Percentiles rank a stretch among this genome's conserved stretches.
phyloP scores from a whole-genome alignment of 1,140 invertebrate genomes.

The Hycleus cichorii region DNA sequence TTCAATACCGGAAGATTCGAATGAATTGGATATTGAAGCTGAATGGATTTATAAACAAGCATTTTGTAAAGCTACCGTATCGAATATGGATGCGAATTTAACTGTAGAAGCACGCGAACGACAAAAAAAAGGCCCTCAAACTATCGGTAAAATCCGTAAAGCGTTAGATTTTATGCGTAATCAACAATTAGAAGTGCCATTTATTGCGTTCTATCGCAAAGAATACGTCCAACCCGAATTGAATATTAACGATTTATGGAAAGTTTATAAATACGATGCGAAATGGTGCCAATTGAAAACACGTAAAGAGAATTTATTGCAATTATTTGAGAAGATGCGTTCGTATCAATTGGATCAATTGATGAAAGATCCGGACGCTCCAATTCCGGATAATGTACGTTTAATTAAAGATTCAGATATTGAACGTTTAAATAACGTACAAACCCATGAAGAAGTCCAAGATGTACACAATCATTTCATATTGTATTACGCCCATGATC shows the following conservation, averaged over 20 bases:
- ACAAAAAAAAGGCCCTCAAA: constrained; percentile 53
- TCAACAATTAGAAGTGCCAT: constrained; percentile 91
- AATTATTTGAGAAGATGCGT: constrained; percentile 87
- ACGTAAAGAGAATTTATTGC: constrained; percentile 77
- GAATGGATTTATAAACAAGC: constrained; percentile 97
- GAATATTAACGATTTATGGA: constrained; percentile 95
- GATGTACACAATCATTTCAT: constrained; percentile 92
- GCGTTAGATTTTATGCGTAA: constrained; percentile 94
- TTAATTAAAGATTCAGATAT: constrained; percentile 83
- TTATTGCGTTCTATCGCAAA: constrained; percentile 98
- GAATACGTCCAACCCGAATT: constrained; percentile 94
- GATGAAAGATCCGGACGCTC: constrained; percentile 75
- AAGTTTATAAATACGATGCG: constrained; percentile 91
- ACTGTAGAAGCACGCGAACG: constrained; percentile 47
- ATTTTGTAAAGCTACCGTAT: constrained; percentile 77
- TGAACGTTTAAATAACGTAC: constrained; percentile 69
- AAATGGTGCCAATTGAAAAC: constrained; percentile 91
- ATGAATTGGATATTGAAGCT: constrained; percentile 89
- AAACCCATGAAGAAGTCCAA: constrained; percentile 84
- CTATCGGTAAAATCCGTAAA: constrained; percentile 84
- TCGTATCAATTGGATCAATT: constrained; percentile 82
- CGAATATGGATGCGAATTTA: constrained; percentile 59
- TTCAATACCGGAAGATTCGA: constrained; percentile 69
- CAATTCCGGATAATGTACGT: constrained; percentile 73
- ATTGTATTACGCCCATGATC: constrained; percentile 82